Base-by-base conservation (phyloP, 2,113 vertebrate genomes). In the Euleptes europaea region DNA sequence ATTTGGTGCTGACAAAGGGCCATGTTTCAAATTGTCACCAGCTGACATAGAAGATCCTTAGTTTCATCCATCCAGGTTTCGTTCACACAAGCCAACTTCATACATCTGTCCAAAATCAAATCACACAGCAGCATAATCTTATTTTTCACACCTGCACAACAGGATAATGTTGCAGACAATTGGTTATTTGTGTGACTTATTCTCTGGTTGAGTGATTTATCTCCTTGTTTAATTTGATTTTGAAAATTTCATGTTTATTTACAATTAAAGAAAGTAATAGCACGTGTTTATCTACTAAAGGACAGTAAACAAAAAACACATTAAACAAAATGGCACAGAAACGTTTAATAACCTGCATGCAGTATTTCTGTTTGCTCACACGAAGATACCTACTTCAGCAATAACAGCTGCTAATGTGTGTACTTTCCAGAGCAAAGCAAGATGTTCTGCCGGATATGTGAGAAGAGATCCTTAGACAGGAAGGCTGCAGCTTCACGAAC, bases 361-460 rank as follows among this genome's bases (percentile, higher is more conserved):
- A 67, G 28, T 14, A 28, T 42, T 69, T 38, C 23, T 23, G 47
- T 78, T 69, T 70, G 75, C 83, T 70, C 83, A 84, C 51, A 47
- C 15, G 10, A 67, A 54, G 26, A 70, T 14, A 23, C 75, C 49
- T 71, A 44, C 19, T 60, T 84, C 67, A 71, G 49, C 35, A 33
- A 5, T 26, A 38, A 78, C 66, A 70, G 65, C 49, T 78, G 75
- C 66, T 84, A 78, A 78, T 33, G 49, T 44, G 75, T 57, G 31
- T 28, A 71, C 47, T 78, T 49, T 47, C 66, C 66, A 71, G 75
- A 84, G 75, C 38, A 78, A 84, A 42, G 65, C 47, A 78, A 78
- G 35, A 35, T 71, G 75, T 60, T 78, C 49, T 47, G 5, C 21
- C n/a, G 57, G 33, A 57, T 71, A 2, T 40, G 35, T 40, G 80